Conservation (phyloP, 2,888 invertebrate species). For the Pyrrhia umbra region DNA sequence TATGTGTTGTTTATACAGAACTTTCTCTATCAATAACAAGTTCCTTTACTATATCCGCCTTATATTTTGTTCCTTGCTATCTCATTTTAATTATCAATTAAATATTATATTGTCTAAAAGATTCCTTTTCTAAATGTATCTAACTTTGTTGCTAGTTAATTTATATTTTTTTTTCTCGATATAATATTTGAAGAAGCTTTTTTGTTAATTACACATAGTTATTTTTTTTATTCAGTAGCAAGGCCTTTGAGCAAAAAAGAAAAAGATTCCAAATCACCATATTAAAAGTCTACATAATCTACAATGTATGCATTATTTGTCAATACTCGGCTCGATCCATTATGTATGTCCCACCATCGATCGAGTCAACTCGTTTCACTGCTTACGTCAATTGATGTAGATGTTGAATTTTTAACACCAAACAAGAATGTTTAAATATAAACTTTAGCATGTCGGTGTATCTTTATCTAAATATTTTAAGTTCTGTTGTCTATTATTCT, state of each 20-base stretch:
- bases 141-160: too few relatives aligned
- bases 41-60: constrained; percentile 30
- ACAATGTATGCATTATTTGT: constrained; percentile 1
- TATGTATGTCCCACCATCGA: constrained; percentile 22
- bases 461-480: neutral
- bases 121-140: constrained; percentile 6
- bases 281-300: neutral
- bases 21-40: constrained; percentile 41
- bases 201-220: too few relatives aligned
- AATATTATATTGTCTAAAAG: neutral
- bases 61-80: constrained; percentile 1
- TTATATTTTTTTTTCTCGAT: too few relatives aligned
- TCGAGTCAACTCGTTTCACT: constrained; percentile 27
- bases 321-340: constrained; percentile 8
- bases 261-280: neutral
- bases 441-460: neutral
- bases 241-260: neutral
- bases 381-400: constrained; percentile 32
- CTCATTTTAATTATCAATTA: constrained; percentile 31
- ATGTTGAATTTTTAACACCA: constrained; percentile 23
- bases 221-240: neutral
- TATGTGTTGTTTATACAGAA: constrained; percentile 9
- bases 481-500: neutral
- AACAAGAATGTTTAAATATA: constrained; percentile 7
- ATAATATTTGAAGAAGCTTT: too few relatives aligned